These are phyloP conservation scores for Eledone cirrhosa DNA, from an alignment of 2,888 invertebrate genomes.

Conservation along the genomic window DNA sequence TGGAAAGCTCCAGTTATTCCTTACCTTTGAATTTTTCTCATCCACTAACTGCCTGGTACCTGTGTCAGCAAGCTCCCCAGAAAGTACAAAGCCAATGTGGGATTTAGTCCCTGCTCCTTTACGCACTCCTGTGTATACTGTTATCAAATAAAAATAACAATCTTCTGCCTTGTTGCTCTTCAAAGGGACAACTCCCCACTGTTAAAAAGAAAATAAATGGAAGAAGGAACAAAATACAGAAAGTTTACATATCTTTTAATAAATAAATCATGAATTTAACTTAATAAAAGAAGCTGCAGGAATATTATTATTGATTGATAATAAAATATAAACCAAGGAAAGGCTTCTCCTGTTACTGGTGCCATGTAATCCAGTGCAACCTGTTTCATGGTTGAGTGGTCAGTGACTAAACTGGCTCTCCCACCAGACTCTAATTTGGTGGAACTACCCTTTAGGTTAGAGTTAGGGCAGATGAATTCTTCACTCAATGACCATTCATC, in stretches of 20 bases:
- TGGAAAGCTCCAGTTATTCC: not conserved
- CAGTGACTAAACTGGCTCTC: too few species aligned
- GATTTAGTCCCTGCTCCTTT: constrained; percentile 57
- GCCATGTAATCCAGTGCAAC: too few species aligned
- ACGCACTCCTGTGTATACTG: constrained; percentile 65
- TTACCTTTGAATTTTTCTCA: constrained; percentile 59
- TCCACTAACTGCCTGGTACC: constrained; percentile 59
- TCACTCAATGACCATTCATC: too few species aligned
- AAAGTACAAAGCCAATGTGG: constrained; percentile 57
- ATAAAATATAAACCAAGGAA: too few species aligned
- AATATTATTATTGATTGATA: too few species aligned
- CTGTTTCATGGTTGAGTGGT: too few species aligned
- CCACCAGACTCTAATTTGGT: too few species aligned
- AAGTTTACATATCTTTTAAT: not conserved
- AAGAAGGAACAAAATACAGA: not conserved
- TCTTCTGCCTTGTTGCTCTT: constrained; percentile 65
- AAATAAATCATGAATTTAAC: too few species aligned
- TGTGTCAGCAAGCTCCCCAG: constrained; percentile 61
- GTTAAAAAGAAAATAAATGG: not conserved
- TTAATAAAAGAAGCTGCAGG: too few species aligned
- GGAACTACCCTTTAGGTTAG: too few species aligned
- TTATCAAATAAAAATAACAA: constrained; percentile 65
- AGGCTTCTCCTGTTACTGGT: too few species aligned
- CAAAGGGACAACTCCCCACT: constrained; percentile 66
- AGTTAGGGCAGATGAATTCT: too few species aligned